Conservation (phyloP, 2,113 vertebrate genomes). For the Cyprinus carpio region DNA sequence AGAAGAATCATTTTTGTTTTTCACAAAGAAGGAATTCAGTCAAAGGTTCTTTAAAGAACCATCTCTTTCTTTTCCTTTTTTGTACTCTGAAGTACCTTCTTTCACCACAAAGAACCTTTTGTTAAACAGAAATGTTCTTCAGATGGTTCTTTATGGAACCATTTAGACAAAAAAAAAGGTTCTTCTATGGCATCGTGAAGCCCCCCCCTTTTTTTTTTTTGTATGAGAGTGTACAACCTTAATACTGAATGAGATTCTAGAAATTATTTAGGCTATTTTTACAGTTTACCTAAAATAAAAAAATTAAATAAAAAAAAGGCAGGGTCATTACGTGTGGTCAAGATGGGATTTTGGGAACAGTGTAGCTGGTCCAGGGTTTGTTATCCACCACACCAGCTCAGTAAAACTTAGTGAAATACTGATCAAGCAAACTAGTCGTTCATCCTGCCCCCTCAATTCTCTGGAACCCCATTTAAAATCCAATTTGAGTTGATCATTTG, state of each 20-base stretch:
- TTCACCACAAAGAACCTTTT: too few relatives aligned
- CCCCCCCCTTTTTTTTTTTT: too few relatives aligned
- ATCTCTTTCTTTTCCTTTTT: too few relatives aligned
- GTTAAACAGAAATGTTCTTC: too few relatives aligned
- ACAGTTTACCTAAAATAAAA: not conserved
- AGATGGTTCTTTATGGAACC: too few relatives aligned
- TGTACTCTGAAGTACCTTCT: too few relatives aligned
- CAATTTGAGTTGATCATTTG: constrained; percentile 48
- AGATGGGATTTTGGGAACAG: not conserved
- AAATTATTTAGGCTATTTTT: not conserved
- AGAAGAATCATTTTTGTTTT: too few relatives aligned
- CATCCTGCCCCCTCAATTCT: constrained; percentile 23
- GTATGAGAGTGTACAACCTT: not conserved
- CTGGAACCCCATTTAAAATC: constrained; percentile 50
- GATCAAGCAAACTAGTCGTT: not conserved
- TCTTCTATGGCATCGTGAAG: too few relatives aligned
- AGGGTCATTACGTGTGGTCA: not conserved
- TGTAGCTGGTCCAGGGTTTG: not conserved
- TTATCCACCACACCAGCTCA: not conserved
- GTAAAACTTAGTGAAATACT: constrained; percentile 23
- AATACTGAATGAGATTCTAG: not conserved
- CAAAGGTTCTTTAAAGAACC: too few relatives aligned
- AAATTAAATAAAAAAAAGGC: not conserved
- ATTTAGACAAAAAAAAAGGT: too few relatives aligned
- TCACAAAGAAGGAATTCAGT: too few relatives aligned